These are phyloP conservation scores for Pseudachorutes palmiensis DNA, from an alignment of 1,140 invertebrate species.

Conservation along the genomic window DNA sequence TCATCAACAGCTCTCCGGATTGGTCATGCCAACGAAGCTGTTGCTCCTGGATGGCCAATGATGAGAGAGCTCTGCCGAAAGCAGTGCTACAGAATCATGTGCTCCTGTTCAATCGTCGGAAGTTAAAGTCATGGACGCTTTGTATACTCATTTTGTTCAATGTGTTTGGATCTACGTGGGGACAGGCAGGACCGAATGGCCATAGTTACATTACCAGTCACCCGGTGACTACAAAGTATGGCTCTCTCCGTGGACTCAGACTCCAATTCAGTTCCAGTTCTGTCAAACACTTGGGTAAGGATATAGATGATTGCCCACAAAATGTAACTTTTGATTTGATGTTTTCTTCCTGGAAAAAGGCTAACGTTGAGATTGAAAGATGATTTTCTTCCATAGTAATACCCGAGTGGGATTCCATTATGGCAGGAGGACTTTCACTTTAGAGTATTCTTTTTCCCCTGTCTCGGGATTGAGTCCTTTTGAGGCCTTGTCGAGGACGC, in stretches of 20 bases:
- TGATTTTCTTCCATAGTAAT: no score
- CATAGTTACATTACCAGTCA: slow-evolving; percentile 26
- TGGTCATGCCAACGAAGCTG: slow-evolving; percentile 10
- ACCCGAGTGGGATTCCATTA: neutral
- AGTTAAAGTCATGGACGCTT: slow-evolving; percentile 5
- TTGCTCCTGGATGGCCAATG: neutral
- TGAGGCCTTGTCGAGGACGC: neutral
- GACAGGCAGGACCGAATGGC: neutral
- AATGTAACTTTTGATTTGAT: slow-evolving; percentile 9
- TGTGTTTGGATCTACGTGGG: slow-evolving; percentile 4
- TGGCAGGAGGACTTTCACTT: neutral
- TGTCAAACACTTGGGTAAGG: slow-evolving; percentile 33
- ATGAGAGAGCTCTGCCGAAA: neutral
- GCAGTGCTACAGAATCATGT: neutral
- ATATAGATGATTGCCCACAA: neutral
- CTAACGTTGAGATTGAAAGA: neutral
- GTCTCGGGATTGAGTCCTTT: neutral
- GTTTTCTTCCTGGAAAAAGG: neutral
- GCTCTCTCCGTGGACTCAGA: slow-evolving; percentile 28
- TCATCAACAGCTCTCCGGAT: slow-evolving; percentile 31
- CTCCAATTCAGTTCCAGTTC: slow-evolving; percentile 34
- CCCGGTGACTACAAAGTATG: slow-evolving; percentile 34
- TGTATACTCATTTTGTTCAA: slow-evolving; percentile 9
- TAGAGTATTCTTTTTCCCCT: neutral
- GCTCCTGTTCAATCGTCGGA: slow-evolving; percentile 13